Conservation (phyloP, 2,113 vertebrate genomes). For the Poeciliopsis occidentalis region DNA sequence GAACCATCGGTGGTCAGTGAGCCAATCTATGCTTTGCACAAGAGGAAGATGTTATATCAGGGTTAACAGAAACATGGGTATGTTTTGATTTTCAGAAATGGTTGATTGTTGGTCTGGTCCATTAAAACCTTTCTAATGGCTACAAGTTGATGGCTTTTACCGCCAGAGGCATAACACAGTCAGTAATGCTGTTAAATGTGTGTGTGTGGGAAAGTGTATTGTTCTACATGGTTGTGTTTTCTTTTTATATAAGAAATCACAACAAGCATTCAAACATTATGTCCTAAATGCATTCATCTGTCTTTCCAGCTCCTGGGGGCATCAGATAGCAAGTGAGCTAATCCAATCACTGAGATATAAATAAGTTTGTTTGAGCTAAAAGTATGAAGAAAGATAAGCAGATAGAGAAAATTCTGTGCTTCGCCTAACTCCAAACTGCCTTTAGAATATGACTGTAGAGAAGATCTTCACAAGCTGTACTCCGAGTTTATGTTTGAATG, state of each 20-base stretch:
- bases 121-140: conserved; percentile 57
- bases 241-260: conserved; percentile 46
- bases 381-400: conserved; percentile 45
- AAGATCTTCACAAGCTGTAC: no score
- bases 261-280: conserved; percentile 50
- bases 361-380: conserved; percentile 55
- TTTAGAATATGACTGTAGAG: not conserved
- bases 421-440: conserved; percentile 2
- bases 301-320: conserved; percentile 34
- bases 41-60: not conserved
- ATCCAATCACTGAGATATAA: conserved; percentile 58
- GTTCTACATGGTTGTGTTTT: conserved; percentile 11
- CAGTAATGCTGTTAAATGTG: conserved; percentile 41
- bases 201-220: conserved; percentile 8
- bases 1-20: not conserved
- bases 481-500: not conserved
- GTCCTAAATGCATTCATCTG: conserved; percentile 52
- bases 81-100: conserved; percentile 27
- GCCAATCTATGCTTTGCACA: not conserved
- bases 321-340: conserved; percentile 46
- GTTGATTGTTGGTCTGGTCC: conserved; percentile 59
- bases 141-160: conserved; percentile 57
- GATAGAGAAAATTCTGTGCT: conserved; percentile 28
- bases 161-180: conserved; percentile 40
- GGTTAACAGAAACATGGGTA: conserved; percentile 8